phyloP scores from a whole-genome alignment of 53 echinoderm and acorn worm species.

The Astropecten irregularis region DNA sequence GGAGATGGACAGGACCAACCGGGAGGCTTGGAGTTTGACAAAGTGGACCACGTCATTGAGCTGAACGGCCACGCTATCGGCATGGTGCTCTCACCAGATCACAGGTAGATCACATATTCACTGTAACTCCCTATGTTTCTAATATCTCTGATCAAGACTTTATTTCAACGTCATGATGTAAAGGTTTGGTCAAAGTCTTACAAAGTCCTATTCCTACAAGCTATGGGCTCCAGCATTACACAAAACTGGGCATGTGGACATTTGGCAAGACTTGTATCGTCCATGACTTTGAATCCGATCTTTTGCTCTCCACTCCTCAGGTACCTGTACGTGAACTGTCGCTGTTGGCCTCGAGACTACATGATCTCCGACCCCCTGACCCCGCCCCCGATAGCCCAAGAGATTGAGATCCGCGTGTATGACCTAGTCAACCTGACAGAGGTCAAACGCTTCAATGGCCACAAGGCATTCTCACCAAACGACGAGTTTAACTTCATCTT shows the following conservation, averaged over 20 bases:
- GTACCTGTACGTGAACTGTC: constrained; percentile 83
- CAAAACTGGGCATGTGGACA: too few species aligned
- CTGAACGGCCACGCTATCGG: constrained; percentile 83
- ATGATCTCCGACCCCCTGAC: constrained; percentile 75
- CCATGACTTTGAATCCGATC: too few species aligned
- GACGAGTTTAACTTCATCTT: constrained; percentile 87
- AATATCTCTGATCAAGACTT: too few species aligned
- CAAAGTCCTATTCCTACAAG: too few species aligned
- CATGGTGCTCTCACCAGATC: constrained; percentile 83
- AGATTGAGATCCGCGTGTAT: constrained; percentile 81
- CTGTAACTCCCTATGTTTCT: neutral
- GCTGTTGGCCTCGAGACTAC: constrained; percentile 81
- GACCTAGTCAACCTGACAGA: constrained; percentile 78
- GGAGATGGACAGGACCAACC: constrained; percentile 33
- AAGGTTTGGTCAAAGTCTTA: too few species aligned
- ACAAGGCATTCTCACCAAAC: constrained; percentile 81
- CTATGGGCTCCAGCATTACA: too few species aligned
- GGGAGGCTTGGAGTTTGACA: constrained; percentile 74
- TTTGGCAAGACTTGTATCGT: too few species aligned
- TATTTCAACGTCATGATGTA: too few species aligned
- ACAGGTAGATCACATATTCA: constrained; percentile 62
- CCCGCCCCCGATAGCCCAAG: constrained; percentile 85
- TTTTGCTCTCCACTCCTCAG: too few species aligned
- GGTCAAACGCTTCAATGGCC: constrained; percentile 78
- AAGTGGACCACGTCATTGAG: constrained; percentile 87